Evolutionary conservation across 2,888 invertebrate species (phyloP).

Genomic region (Hermodice carunculata): DNA sequence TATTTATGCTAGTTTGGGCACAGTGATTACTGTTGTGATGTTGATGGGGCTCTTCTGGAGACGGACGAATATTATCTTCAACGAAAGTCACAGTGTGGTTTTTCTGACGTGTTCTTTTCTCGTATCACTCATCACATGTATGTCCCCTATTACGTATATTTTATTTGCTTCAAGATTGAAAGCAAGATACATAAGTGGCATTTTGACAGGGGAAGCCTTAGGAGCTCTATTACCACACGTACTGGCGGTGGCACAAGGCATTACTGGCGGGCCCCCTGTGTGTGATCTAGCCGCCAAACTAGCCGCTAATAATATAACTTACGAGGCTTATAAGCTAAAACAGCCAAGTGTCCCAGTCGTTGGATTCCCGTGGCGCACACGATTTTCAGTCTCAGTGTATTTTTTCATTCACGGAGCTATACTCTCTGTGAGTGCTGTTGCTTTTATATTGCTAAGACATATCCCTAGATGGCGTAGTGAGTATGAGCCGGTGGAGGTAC

Average conservation of each 20-base stretch:
- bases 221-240: conserved; percentile 30
- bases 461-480: conserved; percentile 6
- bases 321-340: too few relatives aligned
- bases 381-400: conserved; percentile 14
- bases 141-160: conserved; percentile 30
- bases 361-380: too few relatives aligned
- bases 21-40: conserved; percentile 16
- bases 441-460: conserved; percentile 28
- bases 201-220: conserved; percentile 31
- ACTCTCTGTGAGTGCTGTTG: conserved; percentile 8
- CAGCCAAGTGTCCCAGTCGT: too few relatives aligned
- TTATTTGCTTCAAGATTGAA: conserved; percentile 27
- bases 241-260: conserved; percentile 30
- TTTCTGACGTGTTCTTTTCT: conserved; percentile 28
- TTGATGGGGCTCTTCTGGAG: conserved; percentile 31
- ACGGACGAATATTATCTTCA: background rate
- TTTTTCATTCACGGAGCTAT: conserved; percentile 28
- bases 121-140: conserved; percentile 19
- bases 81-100: conserved; percentile 25
- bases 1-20: conserved; percentile 25
- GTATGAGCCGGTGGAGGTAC: conserved; percentile 22
- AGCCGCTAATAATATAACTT: too few relatives aligned
- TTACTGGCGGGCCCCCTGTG: conserved; percentile 7
- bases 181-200: conserved; percentile 26
- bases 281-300: too few relatives aligned